Evolutionary conservation across 2,113 vertebrate genomes (phyloP).

Genomic region (Gambusia holbrooki): DNA sequence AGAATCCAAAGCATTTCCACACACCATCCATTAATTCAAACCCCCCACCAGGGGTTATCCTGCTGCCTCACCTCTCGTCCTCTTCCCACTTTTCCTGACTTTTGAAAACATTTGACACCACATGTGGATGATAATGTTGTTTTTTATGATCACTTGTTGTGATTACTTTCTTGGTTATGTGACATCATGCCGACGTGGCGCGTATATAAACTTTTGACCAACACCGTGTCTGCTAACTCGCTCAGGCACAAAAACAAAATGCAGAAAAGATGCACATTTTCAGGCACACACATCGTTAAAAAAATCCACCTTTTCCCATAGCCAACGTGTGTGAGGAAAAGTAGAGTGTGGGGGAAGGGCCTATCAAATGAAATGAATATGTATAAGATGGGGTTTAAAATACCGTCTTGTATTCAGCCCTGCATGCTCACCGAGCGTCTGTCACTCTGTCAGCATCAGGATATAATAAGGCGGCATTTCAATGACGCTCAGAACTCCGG

Average conservation of each 20-base stretch:
- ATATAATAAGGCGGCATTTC: slow-evolving; percentile 70
- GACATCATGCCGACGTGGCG: background rate
- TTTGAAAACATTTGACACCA: background rate
- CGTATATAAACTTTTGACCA: background rate
- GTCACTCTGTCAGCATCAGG: slow-evolving; percentile 68
- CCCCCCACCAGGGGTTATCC: background rate
- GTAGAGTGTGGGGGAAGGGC: slow-evolving; percentile 55
- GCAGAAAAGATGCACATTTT: background rate
- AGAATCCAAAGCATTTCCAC: too few species aligned
- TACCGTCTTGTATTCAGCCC: slow-evolving; percentile 67
- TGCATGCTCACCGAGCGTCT: slow-evolving; percentile 53
- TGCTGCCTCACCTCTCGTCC: background rate
- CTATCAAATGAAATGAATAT: slow-evolving; percentile 76
- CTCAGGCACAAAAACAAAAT: slow-evolving; percentile 12
- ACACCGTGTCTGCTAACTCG: slow-evolving; percentile 3
- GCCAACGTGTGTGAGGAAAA: slow-evolving; percentile 48
- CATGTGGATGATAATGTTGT: background rate
- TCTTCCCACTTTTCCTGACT: background rate
- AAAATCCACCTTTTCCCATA: slow-evolving; percentile 35
- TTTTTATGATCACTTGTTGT: background rate
- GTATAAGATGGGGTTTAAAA: slow-evolving; percentile 67
- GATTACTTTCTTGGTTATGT: background rate
- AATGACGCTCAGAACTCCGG: slow-evolving; percentile 57
- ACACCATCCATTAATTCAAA: background rate
- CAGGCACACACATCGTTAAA: background rate